These are phyloP conservation scores for Musca domestica DNA, from an alignment of 1,140 invertebrate species.

Conservation along the genomic window DNA sequence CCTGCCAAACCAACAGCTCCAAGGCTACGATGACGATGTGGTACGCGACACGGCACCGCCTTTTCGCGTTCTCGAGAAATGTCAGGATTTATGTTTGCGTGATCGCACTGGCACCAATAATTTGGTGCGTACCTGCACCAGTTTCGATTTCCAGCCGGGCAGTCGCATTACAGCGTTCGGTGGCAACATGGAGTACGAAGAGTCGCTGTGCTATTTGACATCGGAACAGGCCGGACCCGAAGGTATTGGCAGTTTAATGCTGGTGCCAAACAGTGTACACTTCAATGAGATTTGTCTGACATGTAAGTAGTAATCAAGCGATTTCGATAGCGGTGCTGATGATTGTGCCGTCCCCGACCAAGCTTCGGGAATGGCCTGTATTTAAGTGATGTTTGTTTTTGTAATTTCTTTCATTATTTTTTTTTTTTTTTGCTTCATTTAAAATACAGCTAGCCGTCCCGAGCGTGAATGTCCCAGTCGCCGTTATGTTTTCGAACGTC, in stretches of 20 bases:
- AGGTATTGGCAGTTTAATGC: constrained; percentile 80
- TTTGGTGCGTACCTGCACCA: constrained; percentile 75
- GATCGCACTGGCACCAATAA: constrained; percentile 78
- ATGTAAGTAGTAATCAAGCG: constrained; percentile 63
- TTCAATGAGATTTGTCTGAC: constrained; percentile 86
- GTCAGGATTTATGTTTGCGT: constrained; percentile 78
- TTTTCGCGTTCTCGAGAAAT: constrained; percentile 81
- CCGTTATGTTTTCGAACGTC: constrained; percentile 82
- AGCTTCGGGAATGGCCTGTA: neutral
- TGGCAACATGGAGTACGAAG: constrained; percentile 80
- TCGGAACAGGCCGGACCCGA: constrained; percentile 79
- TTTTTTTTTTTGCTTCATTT: constrained; percentile 5
- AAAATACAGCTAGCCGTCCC: constrained; percentile 69
- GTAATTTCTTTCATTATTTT: neutral
- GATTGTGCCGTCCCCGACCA: too few relatives aligned
- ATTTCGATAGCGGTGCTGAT: too few relatives aligned
- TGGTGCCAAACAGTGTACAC: constrained; percentile 81
- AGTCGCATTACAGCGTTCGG: constrained; percentile 77
- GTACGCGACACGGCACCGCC: constrained; percentile 80
- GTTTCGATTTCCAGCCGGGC: constrained; percentile 87
- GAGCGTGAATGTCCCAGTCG: constrained; percentile 83
- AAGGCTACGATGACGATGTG: constrained; percentile 84
- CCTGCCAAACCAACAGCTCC: constrained; percentile 81
- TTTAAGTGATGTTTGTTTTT: neutral
- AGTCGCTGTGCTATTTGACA: constrained; percentile 85